Percentiles rank a stretch among this genome's conserved stretches.
Evolutionary conservation across 1,140 invertebrate genomes (phyloP).

Genomic region (Penaeus japonicus): DNA sequence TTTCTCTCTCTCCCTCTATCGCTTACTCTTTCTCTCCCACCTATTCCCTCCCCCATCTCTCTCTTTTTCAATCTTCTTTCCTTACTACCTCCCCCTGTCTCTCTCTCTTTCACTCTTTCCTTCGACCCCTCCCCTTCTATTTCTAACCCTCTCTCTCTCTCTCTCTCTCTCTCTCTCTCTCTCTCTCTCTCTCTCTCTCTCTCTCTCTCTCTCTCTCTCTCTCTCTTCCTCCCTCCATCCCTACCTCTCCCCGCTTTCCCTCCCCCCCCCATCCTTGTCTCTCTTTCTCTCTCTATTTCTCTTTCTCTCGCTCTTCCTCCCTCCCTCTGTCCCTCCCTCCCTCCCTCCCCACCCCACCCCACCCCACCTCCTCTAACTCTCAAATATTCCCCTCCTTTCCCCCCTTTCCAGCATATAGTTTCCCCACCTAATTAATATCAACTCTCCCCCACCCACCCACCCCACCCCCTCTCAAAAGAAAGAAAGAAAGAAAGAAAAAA

Average conservation of each 20-base stretch:
- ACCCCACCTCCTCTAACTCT: too few relatives aligned
- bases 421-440: too few relatives aligned
- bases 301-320: neutral
- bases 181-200: neutral
- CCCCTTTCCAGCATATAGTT: too few relatives aligned
- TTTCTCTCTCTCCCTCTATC: too few relatives aligned
- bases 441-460: too few relatives aligned
- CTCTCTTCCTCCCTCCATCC: neutral
- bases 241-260: neutral
- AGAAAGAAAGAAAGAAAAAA: too few relatives aligned
- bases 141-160: slow-evolving; percentile 17
- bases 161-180: slow-evolving; percentile 25
- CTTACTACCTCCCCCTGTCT: neutral
- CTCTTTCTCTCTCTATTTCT: neutral
- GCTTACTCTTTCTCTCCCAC: neutral
- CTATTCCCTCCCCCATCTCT: neutral
- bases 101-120: neutral
- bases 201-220: slow-evolving; percentile 15
- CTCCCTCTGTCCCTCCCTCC: too few relatives aligned
- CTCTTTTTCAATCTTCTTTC: neutral
- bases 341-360: too few relatives aligned
- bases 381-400: too few relatives aligned
- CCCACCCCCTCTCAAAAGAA: too few relatives aligned
- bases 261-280: neutral
- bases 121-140: neutral